phyloP scores from a whole-genome alignment of 2,888 invertebrate species.

The Romanomermis culicivorax region DNA sequence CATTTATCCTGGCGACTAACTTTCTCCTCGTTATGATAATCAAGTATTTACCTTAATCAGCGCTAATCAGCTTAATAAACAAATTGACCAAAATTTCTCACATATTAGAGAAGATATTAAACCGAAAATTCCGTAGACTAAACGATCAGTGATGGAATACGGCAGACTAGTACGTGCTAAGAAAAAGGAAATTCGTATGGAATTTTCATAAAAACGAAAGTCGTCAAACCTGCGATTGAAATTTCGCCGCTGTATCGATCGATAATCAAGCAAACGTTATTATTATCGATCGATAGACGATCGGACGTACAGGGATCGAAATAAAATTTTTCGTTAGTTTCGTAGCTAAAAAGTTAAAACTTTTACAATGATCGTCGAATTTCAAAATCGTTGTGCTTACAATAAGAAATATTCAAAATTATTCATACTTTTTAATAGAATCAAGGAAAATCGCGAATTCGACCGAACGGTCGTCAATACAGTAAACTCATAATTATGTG shows the following conservation, averaged over 20 bases:
- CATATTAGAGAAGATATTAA: constrained; percentile 53
- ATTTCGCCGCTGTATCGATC: constrained; percentile 5
- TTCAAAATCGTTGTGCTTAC: too few relatives aligned
- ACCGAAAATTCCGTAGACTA: constrained; percentile 68
- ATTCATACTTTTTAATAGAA: too few relatives aligned
- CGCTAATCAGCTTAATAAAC: constrained; percentile 2
- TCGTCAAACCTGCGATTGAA: constrained; percentile 8
- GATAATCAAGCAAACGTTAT: constrained; percentile 2
- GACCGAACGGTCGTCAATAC: too few relatives aligned
- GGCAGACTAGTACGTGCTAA: background rate
- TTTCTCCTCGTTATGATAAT: constrained; percentile 65
- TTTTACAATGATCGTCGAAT: too few relatives aligned
- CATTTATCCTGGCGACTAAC: constrained; percentile 55
- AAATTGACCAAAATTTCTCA: constrained; percentile 14
- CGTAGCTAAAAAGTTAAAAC: background rate
- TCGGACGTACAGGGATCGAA: background rate
- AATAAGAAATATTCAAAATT: too few relatives aligned
- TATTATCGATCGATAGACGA: background rate
- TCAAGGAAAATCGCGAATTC: too few relatives aligned
- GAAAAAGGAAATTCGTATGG: too few relatives aligned
- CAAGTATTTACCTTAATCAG: constrained; percentile 52
- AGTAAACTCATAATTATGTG: too few relatives aligned
- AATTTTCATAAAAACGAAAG: too few relatives aligned
- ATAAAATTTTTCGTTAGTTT: background rate
- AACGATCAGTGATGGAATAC: background rate